These are phyloP conservation scores for Novumbra hubbsi DNA, from an alignment of 2,797 vertebrate species.

Conservation along the genomic window DNA sequence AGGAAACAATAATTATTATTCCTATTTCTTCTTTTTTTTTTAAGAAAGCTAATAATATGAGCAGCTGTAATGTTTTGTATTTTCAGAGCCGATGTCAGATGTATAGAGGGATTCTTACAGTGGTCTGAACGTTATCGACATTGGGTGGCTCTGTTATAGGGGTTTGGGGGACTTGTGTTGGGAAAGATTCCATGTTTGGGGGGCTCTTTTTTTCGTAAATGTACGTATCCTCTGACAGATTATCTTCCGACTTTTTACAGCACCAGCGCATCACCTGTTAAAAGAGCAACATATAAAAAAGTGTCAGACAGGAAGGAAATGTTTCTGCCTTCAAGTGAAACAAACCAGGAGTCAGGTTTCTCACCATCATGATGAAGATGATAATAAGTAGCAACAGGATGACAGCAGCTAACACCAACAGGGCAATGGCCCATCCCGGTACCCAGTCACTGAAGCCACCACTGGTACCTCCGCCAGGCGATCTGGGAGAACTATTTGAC, in stretches of 20 bases:
- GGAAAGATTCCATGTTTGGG: slow-evolving; percentile 7
- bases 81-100: neutral
- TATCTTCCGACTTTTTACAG: slow-evolving; percentile 28
- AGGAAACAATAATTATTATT: slow-evolving; percentile 1
- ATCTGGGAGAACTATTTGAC: neutral
- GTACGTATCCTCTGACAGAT: slow-evolving; percentile 15
- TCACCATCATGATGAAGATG: slow-evolving; percentile 64
- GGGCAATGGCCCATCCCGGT: slow-evolving; percentile 63
- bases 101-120: slow-evolving; percentile 36
- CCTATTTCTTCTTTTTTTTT: neutral
- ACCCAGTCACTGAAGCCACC: slow-evolving; percentile 21
- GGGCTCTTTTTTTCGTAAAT: slow-evolving; percentile 10
- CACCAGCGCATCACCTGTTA: slow-evolving; percentile 52
- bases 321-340: neutral
- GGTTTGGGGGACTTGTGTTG: slow-evolving; percentile 22
- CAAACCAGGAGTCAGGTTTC: slow-evolving; percentile 13
- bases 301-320: neutral
- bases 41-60: neutral
- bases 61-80: neutral
- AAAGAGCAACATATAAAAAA: neutral
- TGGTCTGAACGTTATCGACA: slow-evolving; percentile 18
- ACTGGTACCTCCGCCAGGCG: neutral
- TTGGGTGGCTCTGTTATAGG: slow-evolving; percentile 12
- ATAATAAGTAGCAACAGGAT: slow-evolving; percentile 63
- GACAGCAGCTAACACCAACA: slow-evolving; percentile 57